Evolutionary conservation across 1,140 invertebrate genomes (phyloP).

Genomic region (Drosophila guanche): DNA sequence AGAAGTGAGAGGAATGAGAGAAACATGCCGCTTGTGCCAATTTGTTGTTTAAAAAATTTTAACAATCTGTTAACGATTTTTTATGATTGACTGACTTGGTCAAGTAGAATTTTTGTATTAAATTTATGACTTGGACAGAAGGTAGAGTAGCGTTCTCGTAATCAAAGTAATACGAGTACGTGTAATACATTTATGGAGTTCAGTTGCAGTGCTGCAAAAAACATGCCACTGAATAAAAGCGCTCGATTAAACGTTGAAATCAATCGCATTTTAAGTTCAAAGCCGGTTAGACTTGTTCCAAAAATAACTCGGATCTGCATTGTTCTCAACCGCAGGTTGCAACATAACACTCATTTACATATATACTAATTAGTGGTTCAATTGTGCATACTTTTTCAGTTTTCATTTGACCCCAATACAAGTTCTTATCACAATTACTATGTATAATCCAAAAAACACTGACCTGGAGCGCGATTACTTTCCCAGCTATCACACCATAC

Average conservation of each 20-base stretch:
- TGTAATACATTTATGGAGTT: conserved; percentile 25
- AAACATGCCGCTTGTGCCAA: conserved; percentile 30
- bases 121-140: conserved; percentile 14
- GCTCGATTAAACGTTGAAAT: conserved; percentile 9
- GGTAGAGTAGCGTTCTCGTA: not conserved
- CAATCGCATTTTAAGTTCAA: not conserved
- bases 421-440: conserved; percentile 24
- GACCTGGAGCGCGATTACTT: conserved; percentile 65
- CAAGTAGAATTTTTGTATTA: conserved; percentile 8
- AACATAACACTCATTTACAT: too few species aligned
- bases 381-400: conserved; percentile 14
- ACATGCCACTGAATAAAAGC: not conserved
- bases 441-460: conserved; percentile 58
- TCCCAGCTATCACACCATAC: conserved; percentile 47
- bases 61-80: conserved; percentile 35
- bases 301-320: conserved; percentile 12
- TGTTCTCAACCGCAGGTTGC: not conserved
- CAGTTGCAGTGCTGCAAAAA: conserved; percentile 9
- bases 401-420: not conserved
- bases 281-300: conserved; percentile 23
- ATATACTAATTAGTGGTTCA: not conserved
- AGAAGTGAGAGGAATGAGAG: not conserved
- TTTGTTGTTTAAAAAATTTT: conserved; percentile 18
- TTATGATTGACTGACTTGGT: conserved; percentile 19
- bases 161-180: not conserved